Percentiles rank a stretch among this genome's conserved stretches.
phyloP scores from a whole-genome alignment of 2,888 invertebrate species.

The Lysandra coridon region DNA sequence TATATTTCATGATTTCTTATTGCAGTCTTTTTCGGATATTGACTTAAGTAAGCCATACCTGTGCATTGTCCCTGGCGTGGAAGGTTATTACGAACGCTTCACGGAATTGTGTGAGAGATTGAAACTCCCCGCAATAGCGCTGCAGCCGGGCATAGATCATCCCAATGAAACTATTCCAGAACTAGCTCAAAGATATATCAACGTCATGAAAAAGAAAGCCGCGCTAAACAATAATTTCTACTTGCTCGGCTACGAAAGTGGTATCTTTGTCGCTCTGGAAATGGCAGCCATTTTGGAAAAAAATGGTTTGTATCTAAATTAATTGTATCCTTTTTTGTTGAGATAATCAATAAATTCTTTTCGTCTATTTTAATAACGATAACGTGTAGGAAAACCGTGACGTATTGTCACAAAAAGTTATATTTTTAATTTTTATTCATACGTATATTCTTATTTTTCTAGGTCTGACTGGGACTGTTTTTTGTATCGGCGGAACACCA shows the following conservation, averaged over 20 bases:
- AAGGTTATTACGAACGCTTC: conserved; percentile 52
- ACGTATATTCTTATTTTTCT: conserved; percentile 20
- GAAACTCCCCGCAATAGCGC: conserved; percentile 50
- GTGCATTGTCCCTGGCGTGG: conserved; percentile 56
- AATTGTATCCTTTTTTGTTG: too few relatives aligned
- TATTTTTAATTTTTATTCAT: background rate
- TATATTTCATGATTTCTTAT: conserved; percentile 29
- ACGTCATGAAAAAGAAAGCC: conserved; percentile 45
- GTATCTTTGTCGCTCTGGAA: conserved; percentile 53
- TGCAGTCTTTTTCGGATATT: conserved; percentile 50
- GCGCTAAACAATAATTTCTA: conserved; percentile 46
- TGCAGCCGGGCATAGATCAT: conserved; percentile 50
- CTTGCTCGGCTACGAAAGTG: conserved; percentile 58
- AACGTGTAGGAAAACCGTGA: too few relatives aligned
- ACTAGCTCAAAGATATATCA: conserved; percentile 47
- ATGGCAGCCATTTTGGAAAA: conserved; percentile 57
- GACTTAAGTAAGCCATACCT: conserved; percentile 46
- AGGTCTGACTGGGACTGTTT: conserved; percentile 57
- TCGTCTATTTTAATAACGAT: too few relatives aligned
- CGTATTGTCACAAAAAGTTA: too few relatives aligned
- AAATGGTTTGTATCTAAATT: conserved; percentile 46
- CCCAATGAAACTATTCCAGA: conserved; percentile 47
- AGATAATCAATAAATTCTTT: too few relatives aligned
- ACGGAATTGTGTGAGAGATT: conserved; percentile 49
- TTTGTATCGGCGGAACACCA: conserved; percentile 55